A percentile compares a stretch with the other conserved stretches of the same genome.
Conservation (phyloP, 2,888 invertebrate genomes). For the Leptarthrus brevirostris region DNA sequence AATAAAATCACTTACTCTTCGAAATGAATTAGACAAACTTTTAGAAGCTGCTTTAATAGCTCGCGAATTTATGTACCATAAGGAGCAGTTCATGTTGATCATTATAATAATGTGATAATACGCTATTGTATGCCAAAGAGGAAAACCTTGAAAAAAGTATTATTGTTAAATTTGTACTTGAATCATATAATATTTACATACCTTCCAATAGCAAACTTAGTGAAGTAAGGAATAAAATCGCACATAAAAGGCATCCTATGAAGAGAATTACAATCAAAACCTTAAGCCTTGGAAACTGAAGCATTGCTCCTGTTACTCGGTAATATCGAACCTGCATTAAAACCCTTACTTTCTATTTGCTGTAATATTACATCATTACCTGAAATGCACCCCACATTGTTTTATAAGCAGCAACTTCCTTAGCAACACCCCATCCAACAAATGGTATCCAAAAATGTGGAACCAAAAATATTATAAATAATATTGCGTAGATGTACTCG, state of each 20-base stretch:
- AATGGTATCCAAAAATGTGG: constrained; percentile 78
- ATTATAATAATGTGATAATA: constrained; percentile 73
- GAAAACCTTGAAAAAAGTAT: constrained; percentile 69
- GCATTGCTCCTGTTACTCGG: constrained; percentile 71
- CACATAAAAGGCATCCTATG: constrained; percentile 72
- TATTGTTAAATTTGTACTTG: neutral
- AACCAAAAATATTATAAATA: constrained; percentile 75
- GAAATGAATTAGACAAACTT: constrained; percentile 69
- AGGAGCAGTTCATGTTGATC: constrained; percentile 77
- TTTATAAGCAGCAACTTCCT: constrained; percentile 76
- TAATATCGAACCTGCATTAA: constrained; percentile 69
- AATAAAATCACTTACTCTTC: constrained; percentile 67
- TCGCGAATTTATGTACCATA: constrained; percentile 76
- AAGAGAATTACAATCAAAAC: constrained; percentile 72
- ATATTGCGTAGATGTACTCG: constrained; percentile 76
- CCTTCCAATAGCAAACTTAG: constrained; percentile 65
- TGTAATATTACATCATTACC: constrained; percentile 62
- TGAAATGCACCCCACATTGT: constrained; percentile 77
- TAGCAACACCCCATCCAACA: constrained; percentile 77
- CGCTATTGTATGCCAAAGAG: constrained; percentile 70
- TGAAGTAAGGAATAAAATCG: constrained; percentile 72
- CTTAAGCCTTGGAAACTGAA: constrained; percentile 73
- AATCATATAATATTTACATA: neutral
- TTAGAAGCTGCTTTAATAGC: constrained; percentile 73
- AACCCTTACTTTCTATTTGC: neutral